A percentile compares a stretch with the other conserved stretches of the same genome.
These are phyloP conservation scores for Apeira syringaria DNA, from an alignment of 2,888 invertebrate genomes.

Conservation along the genomic window DNA sequence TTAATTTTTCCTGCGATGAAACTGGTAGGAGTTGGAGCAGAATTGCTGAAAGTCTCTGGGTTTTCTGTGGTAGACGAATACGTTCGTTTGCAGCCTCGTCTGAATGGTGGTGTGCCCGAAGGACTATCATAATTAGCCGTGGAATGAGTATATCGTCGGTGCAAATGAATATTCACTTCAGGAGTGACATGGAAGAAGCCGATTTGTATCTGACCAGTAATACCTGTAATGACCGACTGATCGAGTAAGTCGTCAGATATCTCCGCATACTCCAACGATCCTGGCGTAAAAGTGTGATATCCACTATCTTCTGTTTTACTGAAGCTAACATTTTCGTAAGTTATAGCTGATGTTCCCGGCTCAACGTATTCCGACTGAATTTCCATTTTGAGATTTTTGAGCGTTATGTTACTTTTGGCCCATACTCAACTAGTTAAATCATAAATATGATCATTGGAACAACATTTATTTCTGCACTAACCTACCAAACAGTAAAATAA, in stretches of 20 bases:
- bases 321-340: conserved; percentile 51
- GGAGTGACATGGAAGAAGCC: conserved; percentile 45
- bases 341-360: conserved; percentile 51
- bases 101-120: conserved; percentile 50
- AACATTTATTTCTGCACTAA: too few relatives aligned
- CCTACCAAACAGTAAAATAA: too few relatives aligned
- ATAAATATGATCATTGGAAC: too few relatives aligned
- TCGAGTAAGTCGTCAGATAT: conserved; percentile 56
- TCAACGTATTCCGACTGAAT: conserved; percentile 54
- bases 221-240: conserved; percentile 44
- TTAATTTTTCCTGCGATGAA: conserved; percentile 67
- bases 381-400: conserved; percentile 65
- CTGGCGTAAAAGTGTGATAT: conserved; percentile 70
- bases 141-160: conserved; percentile 38
- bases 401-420: too few relatives aligned
- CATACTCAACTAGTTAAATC: too few relatives aligned
- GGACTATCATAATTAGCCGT: conserved; percentile 26
- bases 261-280: conserved; percentile 62
- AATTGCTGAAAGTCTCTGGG: conserved; percentile 32
- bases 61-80: conserved; percentile 49
- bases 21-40: conserved; percentile 66
- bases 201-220: conserved; percentile 48
- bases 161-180: conserved; percentile 38
- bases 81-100: conserved; percentile 61
- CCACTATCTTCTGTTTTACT: conserved; percentile 74